A percentile compares a stretch with the other conserved stretches of the same genome.
These are phyloP conservation scores for Matsumyia berberina DNA, from an alignment of 2,888 invertebrate species.

Conservation along the genomic window DNA sequence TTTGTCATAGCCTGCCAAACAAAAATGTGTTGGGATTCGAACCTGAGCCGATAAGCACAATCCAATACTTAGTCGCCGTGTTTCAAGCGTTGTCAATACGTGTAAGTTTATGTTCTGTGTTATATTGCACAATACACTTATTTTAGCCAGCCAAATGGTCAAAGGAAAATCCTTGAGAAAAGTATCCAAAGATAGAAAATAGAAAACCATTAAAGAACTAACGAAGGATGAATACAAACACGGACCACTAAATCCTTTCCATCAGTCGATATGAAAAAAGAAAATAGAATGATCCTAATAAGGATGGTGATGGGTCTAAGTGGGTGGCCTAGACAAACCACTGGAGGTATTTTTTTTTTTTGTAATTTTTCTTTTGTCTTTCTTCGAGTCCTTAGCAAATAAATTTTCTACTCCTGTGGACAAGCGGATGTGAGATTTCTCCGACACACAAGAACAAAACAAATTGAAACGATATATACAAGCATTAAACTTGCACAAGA, in stretches of 20 bases:
- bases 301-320: slow-evolving; percentile 1
- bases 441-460: slow-evolving; percentile 60
- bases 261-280: slow-evolving; percentile 7
- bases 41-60: too few species aligned
- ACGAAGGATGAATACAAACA: neutral
- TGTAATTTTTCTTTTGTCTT: slow-evolving; percentile 52
- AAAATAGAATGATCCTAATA: slow-evolving; percentile 12
- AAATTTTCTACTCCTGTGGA: slow-evolving; percentile 56
- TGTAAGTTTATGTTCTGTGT: too few species aligned
- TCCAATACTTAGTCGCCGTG: too few species aligned
- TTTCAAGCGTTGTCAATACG: too few species aligned
- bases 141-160: neutral
- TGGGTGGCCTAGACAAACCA: slow-evolving; percentile 12
- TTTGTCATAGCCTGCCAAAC: too few species aligned
- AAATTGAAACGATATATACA: slow-evolving; percentile 63
- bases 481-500: slow-evolving; percentile 48
- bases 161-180: slow-evolving; percentile 20
- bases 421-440: slow-evolving; percentile 38
- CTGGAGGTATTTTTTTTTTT: slow-evolving; percentile 20
- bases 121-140: too few species aligned
- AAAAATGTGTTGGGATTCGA: too few species aligned
- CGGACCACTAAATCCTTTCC: slow-evolving; percentile 20
- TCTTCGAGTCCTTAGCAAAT: slow-evolving; percentile 66
- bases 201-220: neutral
- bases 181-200: slow-evolving; percentile 7